Evolutionary conservation across 1,140 invertebrate species (phyloP), one percentile per base, ranked within the genome.

Genomic region (Nasonia longicornis): DNA sequence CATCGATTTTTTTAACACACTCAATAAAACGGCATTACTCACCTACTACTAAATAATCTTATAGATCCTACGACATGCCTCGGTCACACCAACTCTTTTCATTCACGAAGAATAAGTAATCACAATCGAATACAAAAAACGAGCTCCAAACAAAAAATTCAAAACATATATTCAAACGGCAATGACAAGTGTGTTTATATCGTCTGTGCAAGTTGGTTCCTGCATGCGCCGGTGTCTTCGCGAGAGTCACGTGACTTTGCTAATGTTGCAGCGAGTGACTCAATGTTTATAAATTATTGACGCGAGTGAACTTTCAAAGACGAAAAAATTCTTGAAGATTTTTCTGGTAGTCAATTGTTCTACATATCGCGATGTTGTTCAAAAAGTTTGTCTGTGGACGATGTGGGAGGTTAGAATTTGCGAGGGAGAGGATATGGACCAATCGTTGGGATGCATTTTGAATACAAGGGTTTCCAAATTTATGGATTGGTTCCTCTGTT

Each of bases 111-210:
- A 2, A 16, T 20, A 22, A 26, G 26, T 26, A 26, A 67, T 11
- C 67, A 14, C 29, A 16, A 67, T 67, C n/a, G n/a, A 35, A 77
- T 12, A 42, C 20, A 10, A n/a, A 67, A 64, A 42, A 26, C 14
- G 29, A 67, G 22, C 14, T 69, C 7, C 20, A 14, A 48, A 64
- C 11, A 66, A 77, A 77, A 31, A 69, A 69, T 77, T 45, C n/a
- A 48, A 69, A 77, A 79, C 64, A 67, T 58, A 69, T 31, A 58
- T 71, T 79, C 67, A 79, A 79, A 71, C 77, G 77, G 48, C 67
- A 73, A 72, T 72, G 70, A 72, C 77, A 79, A 79, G 77, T 72
- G 77, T 72, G 69, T 72, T 70, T 78, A 69, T 69, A 69, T 69
- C 58, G 22, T 42, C 16, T 31, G 31, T 70, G 31, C 77, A 16